Percentiles rank a stretch among this genome's conserved stretches.
Evolutionary conservation across 2,113 vertebrate genomes (phyloP).

Genomic region (Stegastes partitus): DNA sequence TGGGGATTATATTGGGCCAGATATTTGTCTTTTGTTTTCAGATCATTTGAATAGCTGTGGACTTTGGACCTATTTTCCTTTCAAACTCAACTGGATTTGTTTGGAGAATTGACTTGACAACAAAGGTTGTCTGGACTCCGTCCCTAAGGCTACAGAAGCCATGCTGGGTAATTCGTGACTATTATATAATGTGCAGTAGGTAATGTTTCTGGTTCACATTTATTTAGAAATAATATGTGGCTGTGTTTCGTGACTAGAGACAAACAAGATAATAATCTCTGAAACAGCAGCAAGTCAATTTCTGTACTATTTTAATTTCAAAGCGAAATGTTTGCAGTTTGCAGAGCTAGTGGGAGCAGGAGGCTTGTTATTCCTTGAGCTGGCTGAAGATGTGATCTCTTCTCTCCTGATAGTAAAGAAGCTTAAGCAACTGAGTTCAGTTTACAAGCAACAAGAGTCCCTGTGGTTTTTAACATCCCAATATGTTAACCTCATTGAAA

Average conservation of each 20-base stretch:
- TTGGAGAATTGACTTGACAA: constrained; percentile 25
- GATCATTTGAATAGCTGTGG: background rate
- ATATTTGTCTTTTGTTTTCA: background rate
- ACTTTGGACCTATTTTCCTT: constrained; percentile 1
- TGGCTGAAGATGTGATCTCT: constrained; percentile 43
- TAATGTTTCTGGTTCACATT: constrained; percentile 9
- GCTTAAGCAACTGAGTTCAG: constrained; percentile 35
- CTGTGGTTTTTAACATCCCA: constrained; percentile 41
- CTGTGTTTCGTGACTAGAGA: constrained; percentile 18
- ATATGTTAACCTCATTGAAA: constrained; percentile 62
- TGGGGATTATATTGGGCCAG: background rate
- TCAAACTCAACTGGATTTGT: constrained; percentile 8
- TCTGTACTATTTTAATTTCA: constrained; percentile 32
- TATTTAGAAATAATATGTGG: constrained; percentile 29
- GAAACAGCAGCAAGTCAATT: constrained; percentile 25
- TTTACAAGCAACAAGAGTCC: constrained; percentile 44
- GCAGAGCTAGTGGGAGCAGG: background rate
- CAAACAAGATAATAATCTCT: constrained; percentile 11
- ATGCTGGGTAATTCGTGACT: constrained; percentile 8
- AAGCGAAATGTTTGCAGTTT: constrained; percentile 32
- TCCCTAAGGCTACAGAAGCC: constrained; percentile 14
- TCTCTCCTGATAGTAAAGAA: constrained; percentile 27
- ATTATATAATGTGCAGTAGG: constrained; percentile 27
- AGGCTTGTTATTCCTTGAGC: constrained; percentile 39
- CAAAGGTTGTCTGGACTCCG: constrained; percentile 20